These are phyloP conservation scores for Spermophilus dauricus DNA, from an alignment of 2,113 vertebrate species.

Conservation along the genomic window DNA sequence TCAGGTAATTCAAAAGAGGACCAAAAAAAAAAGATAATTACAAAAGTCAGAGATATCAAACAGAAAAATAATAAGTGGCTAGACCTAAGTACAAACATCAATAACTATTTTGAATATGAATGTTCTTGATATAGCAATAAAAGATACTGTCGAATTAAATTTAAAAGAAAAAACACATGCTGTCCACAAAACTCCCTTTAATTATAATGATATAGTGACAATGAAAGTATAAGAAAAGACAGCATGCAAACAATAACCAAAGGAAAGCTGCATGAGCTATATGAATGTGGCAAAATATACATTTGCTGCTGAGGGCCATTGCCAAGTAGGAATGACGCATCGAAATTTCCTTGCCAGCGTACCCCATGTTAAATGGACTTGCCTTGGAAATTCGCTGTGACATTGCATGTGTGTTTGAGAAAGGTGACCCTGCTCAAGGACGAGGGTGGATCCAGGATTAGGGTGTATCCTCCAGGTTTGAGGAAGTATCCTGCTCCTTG, in stretches of 20 bases:
- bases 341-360: too few species aligned
- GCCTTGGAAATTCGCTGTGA: too few species aligned
- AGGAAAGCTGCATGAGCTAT: neutral
- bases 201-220: conserved; percentile 13
- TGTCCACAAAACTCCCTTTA: neutral
- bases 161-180: neutral
- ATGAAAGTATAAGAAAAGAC: neutral
- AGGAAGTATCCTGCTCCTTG: too few species aligned
- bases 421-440: too few species aligned
- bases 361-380: too few species aligned
- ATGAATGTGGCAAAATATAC: neutral
- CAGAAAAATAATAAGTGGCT: neutral
- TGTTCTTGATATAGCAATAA: conserved; percentile 7
- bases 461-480: too few species aligned
- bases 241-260: neutral
- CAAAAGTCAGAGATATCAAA: conserved; percentile 8
- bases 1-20: neutral
- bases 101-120: neutral
- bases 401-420: too few species aligned
- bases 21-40: neutral
- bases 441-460: too few species aligned
- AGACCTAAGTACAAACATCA: neutral
- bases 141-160: neutral
- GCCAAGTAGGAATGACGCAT: too few species aligned
- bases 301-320: neutral